Conservation (phyloP, 1,140 invertebrate species). For the Nilaparvata lugens region DNA sequence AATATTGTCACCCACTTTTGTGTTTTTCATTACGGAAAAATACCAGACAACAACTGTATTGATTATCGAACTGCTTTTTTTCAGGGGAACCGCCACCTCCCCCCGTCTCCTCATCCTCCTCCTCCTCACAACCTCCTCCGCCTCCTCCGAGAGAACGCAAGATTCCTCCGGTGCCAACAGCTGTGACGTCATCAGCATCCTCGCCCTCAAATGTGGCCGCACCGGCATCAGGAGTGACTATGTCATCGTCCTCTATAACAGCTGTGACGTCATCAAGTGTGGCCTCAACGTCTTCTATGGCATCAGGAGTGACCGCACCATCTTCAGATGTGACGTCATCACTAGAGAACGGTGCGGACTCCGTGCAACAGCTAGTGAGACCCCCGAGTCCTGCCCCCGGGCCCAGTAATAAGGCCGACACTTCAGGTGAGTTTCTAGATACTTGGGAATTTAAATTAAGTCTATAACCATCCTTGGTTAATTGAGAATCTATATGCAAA, state of each 20-base stretch:
- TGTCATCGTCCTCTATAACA: neutral
- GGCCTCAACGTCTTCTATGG: neutral
- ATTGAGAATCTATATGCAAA: too few species aligned
- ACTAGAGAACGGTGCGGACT: neutral
- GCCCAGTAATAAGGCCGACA: constrained; percentile 26
- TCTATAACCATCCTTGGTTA: too few species aligned
- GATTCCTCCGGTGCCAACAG: neutral
- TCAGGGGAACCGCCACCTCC: neutral
- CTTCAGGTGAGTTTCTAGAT: constrained; percentile 19
- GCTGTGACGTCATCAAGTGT: neutral
- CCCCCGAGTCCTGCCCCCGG: constrained; percentile 25
- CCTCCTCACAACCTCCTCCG: neutral
- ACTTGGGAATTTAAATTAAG: too few species aligned
- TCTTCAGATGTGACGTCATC: neutral
- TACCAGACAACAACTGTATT: constrained; percentile 6
- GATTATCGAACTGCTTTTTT: neutral
- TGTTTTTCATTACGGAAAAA: constrained; percentile 7
- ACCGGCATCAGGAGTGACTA: neutral
- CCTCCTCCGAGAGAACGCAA: neutral
- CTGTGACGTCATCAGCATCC: neutral
- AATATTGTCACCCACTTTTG: too few species aligned
- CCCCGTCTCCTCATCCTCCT: neutral
- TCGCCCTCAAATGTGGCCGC: neutral
- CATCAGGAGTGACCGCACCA: neutral
- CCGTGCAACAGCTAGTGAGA: constrained; percentile 16